Evolutionary conservation across 2,888 invertebrate genomes (phyloP).

Genomic region (Habroteleia sp.): DNA sequence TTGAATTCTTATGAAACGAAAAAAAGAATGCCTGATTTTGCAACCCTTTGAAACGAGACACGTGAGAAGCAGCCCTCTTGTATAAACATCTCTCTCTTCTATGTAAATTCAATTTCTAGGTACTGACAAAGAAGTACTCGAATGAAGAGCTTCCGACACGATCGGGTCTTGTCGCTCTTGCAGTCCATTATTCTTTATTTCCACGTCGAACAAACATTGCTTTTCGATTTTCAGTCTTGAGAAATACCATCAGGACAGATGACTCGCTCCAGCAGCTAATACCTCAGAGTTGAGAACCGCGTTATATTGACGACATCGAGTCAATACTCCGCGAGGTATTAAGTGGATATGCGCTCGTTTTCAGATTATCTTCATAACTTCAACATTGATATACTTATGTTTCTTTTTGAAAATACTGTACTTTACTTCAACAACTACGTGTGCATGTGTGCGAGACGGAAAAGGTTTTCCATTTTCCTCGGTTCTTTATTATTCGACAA

Average conservation of each 20-base stretch:
- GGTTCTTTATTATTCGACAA: slow-evolving; percentile 1
- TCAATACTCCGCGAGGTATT: slow-evolving; percentile 47
- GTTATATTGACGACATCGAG: slow-evolving; percentile 52
- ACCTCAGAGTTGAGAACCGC: slow-evolving; percentile 39
- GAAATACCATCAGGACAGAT: slow-evolving; percentile 59
- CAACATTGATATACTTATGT: slow-evolving; percentile 27
- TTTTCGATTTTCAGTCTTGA: slow-evolving; percentile 62
- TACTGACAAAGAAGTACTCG: slow-evolving; percentile 60
- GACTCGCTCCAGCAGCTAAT: slow-evolving; percentile 58
- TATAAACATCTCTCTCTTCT: slow-evolving; percentile 58
- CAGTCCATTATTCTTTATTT: slow-evolving; percentile 64
- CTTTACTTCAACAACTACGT: background rate
- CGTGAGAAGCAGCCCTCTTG: slow-evolving; percentile 49
- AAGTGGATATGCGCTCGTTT: slow-evolving; percentile 35
- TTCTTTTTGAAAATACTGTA: slow-evolving; percentile 17
- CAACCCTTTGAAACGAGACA: slow-evolving; percentile 55
- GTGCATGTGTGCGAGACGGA: too few relatives aligned
- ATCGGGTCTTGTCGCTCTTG: slow-evolving; percentile 56
- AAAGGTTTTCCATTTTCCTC: too few relatives aligned
- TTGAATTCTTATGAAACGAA: slow-evolving; percentile 5
- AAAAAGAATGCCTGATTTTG: slow-evolving; percentile 29
- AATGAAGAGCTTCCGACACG: slow-evolving; percentile 62
- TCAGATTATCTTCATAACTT: slow-evolving; percentile 48
- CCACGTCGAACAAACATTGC: slow-evolving; percentile 59
- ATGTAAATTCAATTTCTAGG: slow-evolving; percentile 63